Percentiles rank a stretch among this genome's conserved stretches.
Evolutionary conservation across 2,797 vertebrate species (phyloP).

Genomic region (Poeciliopsis paucimaculata): DNA sequence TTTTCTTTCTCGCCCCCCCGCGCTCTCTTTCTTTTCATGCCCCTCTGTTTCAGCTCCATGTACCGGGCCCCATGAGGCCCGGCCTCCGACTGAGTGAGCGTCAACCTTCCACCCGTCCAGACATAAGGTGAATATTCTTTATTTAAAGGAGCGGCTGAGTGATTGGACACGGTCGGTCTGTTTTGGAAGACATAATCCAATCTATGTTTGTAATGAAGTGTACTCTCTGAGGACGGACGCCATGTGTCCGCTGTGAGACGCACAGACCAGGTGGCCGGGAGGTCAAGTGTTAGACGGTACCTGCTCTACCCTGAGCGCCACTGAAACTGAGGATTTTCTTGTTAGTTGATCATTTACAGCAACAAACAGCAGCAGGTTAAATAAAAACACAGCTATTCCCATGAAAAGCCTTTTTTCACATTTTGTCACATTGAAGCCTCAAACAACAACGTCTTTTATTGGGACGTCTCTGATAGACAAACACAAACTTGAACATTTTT

Average conservation of each 20-base stretch:
- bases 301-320: slow-evolving; percentile 28
- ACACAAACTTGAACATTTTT: not conserved
- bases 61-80: slow-evolving; percentile 70
- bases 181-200: slow-evolving; percentile 79
- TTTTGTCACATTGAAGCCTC: not conserved
- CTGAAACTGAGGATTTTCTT: slow-evolving; percentile 18
- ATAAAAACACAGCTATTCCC: not conserved
- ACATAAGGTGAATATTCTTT: slow-evolving; percentile 76
- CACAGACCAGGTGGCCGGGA: slow-evolving; percentile 67
- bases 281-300: slow-evolving; percentile 60
- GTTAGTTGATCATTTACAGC: not conserved
- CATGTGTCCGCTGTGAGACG: slow-evolving; percentile 40
- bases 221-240: slow-evolving; percentile 53
- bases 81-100: slow-evolving; percentile 27
- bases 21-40: slow-evolving; percentile 54
- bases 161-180: slow-evolving; percentile 81
- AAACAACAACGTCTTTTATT: not conserved
- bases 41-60: slow-evolving; percentile 48
- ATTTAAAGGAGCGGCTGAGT: slow-evolving; percentile 66
- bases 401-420: not conserved
- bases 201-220: slow-evolving; percentile 78
- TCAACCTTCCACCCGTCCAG: slow-evolving; percentile 61
- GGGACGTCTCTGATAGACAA: not conserved
- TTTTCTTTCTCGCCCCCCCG: slow-evolving; percentile 62
- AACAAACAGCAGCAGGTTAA: not conserved